Conservation (phyloP, 1,140 invertebrate species). For the Triops longicaudatus region DNA sequence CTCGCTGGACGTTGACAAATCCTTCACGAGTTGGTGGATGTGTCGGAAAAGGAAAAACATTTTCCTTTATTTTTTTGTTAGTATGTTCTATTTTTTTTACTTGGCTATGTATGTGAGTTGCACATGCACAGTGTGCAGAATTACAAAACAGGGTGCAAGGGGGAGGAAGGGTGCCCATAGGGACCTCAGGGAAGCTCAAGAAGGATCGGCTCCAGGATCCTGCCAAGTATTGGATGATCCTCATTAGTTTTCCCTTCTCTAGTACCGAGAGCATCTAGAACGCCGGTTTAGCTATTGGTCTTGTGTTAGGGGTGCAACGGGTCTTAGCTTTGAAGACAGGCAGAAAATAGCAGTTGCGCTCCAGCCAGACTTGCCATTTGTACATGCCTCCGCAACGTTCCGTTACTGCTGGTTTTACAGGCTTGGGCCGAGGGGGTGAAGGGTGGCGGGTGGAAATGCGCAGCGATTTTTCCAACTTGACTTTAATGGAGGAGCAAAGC, state of each 20-base stretch:
- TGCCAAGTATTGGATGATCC: conserved; percentile 2
- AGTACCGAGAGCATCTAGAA: not conserved
- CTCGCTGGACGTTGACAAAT: not conserved
- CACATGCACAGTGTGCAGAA: conserved; percentile 6
- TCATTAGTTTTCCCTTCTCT: not conserved
- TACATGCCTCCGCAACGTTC: not conserved
- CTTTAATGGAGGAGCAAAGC: conserved; percentile 5
- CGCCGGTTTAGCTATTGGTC: not conserved
- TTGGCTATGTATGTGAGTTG: not conserved
- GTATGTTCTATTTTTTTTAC: not conserved
- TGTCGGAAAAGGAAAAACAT: conserved; percentile 5
- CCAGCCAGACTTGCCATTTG: not conserved
- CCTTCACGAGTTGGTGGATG: conserved; percentile 14
- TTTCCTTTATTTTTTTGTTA: not conserved
- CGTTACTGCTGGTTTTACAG: not conserved
- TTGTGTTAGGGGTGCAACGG: not conserved
- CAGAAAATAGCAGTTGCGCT: conserved; percentile 7
- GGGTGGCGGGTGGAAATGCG: not conserved
- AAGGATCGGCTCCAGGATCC: not conserved
- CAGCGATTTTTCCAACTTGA: conserved; percentile 10
- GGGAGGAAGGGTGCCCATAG: not conserved
- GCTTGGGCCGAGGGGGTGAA: not conserved
- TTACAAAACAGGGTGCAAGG: not conserved
- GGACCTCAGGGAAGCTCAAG: not conserved
- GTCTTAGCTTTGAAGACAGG: not conserved